Percentiles rank a stretch among this genome's conserved stretches.
Evolutionary conservation across 2,113 vertebrate genomes (phyloP).

Genomic region (Periophthalmodon schlosseri): DNA sequence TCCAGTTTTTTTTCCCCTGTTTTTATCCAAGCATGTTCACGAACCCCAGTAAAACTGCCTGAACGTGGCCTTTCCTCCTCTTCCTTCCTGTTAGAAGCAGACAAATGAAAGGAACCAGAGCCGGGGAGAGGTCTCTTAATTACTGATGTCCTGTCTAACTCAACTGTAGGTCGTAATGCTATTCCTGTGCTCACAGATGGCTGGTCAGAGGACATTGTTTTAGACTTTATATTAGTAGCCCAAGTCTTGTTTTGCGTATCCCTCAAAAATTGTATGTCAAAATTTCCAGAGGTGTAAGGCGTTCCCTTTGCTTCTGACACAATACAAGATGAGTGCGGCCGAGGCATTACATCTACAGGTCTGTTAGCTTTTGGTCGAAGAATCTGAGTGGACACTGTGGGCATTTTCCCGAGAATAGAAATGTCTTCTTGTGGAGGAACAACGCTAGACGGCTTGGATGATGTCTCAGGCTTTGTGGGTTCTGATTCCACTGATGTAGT

Average conservation of each 20-base stretch:
- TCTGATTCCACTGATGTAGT: neutral
- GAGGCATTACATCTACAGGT: constrained; percentile 7
- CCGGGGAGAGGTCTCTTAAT: constrained; percentile 61
- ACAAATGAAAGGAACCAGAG: constrained; percentile 74
- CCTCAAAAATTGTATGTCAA: constrained; percentile 21
- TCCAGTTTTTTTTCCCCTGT: constrained; percentile 43
- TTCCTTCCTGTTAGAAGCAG: constrained; percentile 66
- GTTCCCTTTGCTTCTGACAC: constrained; percentile 47
- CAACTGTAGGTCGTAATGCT: constrained; percentile 21
- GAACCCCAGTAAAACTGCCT: constrained; percentile 69
- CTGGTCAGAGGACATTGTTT: constrained; percentile 7
- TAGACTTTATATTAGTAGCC: constrained; percentile 7
- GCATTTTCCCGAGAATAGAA: neutral
- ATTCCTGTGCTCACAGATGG: neutral
- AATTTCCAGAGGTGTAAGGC: constrained; percentile 5
- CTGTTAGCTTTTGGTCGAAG: constrained; percentile 47
- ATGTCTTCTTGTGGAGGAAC: constrained; percentile 24
- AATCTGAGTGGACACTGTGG: constrained; percentile 20
- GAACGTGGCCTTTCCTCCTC: constrained; percentile 74
- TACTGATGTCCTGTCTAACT: constrained; percentile 28
- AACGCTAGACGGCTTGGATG: constrained; percentile 6
- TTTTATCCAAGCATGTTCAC: constrained; percentile 56
- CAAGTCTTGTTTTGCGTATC: constrained; percentile 22
- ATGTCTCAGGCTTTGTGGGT: constrained; percentile 2
- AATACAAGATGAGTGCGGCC: constrained; percentile 40